Evolutionary conservation across 2,888 invertebrate genomes (phyloP).

Genomic region (Blastobasis adustella): DNA sequence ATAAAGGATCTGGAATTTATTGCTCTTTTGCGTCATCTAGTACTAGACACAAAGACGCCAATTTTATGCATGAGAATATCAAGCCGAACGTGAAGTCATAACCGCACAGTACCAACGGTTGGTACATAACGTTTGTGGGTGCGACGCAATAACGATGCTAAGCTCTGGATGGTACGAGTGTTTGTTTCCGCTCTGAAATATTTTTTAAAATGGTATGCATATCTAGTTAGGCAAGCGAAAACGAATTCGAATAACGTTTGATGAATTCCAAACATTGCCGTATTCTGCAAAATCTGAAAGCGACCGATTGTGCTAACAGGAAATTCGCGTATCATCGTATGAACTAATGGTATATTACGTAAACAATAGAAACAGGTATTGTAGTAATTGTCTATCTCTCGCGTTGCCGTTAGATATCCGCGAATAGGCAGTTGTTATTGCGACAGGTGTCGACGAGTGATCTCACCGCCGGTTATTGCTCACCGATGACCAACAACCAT

Average conservation of each 20-base stretch:
- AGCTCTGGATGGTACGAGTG: too few relatives aligned
- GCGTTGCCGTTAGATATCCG: conserved; percentile 35
- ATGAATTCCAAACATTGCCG: too few relatives aligned
- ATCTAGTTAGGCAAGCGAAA: too few relatives aligned
- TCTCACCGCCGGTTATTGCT: conserved; percentile 58
- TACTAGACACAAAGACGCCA: conserved; percentile 19
- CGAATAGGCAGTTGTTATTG: conserved; percentile 23
- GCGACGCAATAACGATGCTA: too few relatives aligned
- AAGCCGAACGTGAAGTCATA: neutral
- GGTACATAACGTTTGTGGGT: too few relatives aligned
- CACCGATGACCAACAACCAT: conserved; percentile 53
- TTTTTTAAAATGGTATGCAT: too few relatives aligned
- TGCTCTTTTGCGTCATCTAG: conserved; percentile 11
- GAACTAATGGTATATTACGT: neutral
- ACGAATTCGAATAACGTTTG: too few relatives aligned
- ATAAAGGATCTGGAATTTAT: conserved; percentile 6
- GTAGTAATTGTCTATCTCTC: conserved; percentile 26
- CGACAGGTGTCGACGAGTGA: conserved; percentile 43
- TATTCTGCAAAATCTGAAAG: too few relatives aligned
- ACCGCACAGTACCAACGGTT: neutral
- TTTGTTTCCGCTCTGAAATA: too few relatives aligned
- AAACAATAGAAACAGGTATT: conserved; percentile 8
- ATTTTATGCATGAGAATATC: neutral
- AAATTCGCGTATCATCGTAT: neutral
- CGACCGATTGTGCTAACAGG: neutral